Evolutionary conservation across 2,888 invertebrate species (phyloP).

Genomic region (Ernsta delagoae): DNA sequence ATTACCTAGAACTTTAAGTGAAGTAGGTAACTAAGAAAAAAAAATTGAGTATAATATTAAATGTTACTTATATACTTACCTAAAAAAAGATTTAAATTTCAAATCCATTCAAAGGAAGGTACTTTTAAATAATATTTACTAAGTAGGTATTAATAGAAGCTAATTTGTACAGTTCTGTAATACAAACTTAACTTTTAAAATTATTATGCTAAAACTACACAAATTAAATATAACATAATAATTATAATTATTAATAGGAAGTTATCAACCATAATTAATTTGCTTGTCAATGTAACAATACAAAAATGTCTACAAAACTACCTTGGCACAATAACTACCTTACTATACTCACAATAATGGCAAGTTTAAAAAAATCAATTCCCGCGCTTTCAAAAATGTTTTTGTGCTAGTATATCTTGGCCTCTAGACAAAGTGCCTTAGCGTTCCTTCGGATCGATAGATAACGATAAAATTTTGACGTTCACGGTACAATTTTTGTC

Average conservation of each 20-base stretch:
- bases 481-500: too few species aligned
- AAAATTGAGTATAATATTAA: too few species aligned
- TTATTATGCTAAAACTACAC: slow-evolving; percentile 3
- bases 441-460: too few species aligned
- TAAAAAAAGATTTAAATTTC: too few species aligned
- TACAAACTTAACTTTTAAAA: neutral
- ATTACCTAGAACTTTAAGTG: too few species aligned
- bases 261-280: neutral
- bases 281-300: slow-evolving; percentile 12
- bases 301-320: slow-evolving; percentile 28
- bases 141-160: slow-evolving; percentile 2
- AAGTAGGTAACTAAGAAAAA: too few species aligned
- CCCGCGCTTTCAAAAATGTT: slow-evolving; percentile 2
- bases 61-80: too few species aligned
- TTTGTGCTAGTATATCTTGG: too few species aligned
- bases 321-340: slow-evolving; percentile 32
- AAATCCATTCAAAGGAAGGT: neutral
- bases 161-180: slow-evolving; percentile 23
- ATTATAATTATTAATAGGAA: neutral
- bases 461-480: too few species aligned
- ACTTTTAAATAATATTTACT: neutral
- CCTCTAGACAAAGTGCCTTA: too few species aligned
- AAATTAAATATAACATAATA: neutral
- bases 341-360: slow-evolving; percentile 21
- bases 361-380: slow-evolving; percentile 23